These are phyloP conservation scores for Trialeurodes vaporariorum DNA, from an alignment of 1,140 invertebrate genomes.

Conservation along the genomic window DNA sequence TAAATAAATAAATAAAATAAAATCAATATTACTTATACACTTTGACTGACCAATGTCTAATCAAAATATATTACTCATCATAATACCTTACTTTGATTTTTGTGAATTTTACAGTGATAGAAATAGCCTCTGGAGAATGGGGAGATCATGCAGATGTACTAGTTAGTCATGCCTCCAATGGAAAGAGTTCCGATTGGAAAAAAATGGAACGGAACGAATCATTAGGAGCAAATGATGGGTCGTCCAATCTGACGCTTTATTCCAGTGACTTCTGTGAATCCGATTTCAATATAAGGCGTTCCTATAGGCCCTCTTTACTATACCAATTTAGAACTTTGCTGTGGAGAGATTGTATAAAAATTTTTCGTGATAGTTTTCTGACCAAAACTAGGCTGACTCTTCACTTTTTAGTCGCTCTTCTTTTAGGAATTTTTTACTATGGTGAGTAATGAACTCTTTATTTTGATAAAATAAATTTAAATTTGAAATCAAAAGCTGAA, in stretches of 20 bases:
- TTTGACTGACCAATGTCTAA: too few relatives aligned
- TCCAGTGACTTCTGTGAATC: too few relatives aligned
- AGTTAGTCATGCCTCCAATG: not conserved
- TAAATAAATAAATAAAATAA: too few relatives aligned
- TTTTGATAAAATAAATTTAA: too few relatives aligned
- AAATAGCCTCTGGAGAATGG: not conserved
- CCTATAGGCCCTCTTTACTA: not conserved
- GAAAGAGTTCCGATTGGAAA: not conserved
- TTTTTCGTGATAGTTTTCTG: not conserved
- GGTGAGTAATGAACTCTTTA: too few relatives aligned
- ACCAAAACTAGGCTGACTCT: not conserved
- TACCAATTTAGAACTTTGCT: not conserved
- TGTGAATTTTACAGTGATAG: too few relatives aligned
- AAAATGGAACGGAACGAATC: not conserved
- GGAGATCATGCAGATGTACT: not conserved
- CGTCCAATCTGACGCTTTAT: not conserved
- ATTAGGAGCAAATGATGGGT: not conserved
- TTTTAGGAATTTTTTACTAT: conserved; percentile 1
- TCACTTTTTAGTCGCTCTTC: not conserved
- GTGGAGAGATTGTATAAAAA: not conserved
- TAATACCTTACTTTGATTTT: too few relatives aligned
- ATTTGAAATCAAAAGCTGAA: too few relatives aligned
- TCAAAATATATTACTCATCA: too few relatives aligned
- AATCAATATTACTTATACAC: too few relatives aligned
- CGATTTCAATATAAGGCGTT: not conserved